Evolutionary conservation across 2,113 vertebrate genomes (phyloP).

Genomic region (Oncorhynchus nerka): DNA sequence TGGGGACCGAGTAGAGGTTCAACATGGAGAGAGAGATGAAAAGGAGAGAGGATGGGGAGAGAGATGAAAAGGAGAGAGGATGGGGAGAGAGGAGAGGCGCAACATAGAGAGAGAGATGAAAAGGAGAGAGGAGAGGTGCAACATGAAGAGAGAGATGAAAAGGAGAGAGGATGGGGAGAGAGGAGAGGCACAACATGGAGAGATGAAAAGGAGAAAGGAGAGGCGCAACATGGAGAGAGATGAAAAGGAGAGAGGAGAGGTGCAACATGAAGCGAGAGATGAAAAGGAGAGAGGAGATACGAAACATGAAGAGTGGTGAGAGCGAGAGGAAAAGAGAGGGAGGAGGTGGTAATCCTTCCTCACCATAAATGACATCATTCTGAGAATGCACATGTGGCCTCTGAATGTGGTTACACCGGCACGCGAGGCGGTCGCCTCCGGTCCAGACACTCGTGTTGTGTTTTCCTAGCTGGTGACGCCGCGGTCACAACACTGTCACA

Average conservation of each 20-base stretch:
- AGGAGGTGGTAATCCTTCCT: not conserved
- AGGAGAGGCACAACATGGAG: too few species aligned
- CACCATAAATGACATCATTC: not conserved
- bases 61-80: not conserved
- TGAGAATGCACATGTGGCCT: slow-evolving; percentile 8
- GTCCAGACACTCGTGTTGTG: slow-evolving; percentile 38
- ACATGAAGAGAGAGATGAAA: too few species aligned
- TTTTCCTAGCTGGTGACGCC: slow-evolving; percentile 31
- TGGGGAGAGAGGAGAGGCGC: too few species aligned
- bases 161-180: too few species aligned
- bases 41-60: not conserved
- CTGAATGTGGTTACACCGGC: slow-evolving; percentile 24
- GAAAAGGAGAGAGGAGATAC: not conserved
- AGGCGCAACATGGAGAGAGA: too few species aligned
- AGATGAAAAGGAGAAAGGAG: too few species aligned
- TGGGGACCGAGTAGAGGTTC: accelerated
- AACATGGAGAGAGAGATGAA: not conserved
- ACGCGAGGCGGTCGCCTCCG: slow-evolving; percentile 17
- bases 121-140: too few species aligned
- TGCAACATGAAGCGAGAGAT: too few species aligned
- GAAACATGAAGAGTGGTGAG: too few species aligned
- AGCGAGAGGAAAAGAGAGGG: not conserved
- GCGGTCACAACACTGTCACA: slow-evolving; percentile 7
- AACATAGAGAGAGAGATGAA: too few species aligned
- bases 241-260: too few species aligned